Evolutionary conservation across 2,797 vertebrate species (phyloP), one percentile per base, ranked within the genome.

Genomic region (Ceryle rudis): DNA sequence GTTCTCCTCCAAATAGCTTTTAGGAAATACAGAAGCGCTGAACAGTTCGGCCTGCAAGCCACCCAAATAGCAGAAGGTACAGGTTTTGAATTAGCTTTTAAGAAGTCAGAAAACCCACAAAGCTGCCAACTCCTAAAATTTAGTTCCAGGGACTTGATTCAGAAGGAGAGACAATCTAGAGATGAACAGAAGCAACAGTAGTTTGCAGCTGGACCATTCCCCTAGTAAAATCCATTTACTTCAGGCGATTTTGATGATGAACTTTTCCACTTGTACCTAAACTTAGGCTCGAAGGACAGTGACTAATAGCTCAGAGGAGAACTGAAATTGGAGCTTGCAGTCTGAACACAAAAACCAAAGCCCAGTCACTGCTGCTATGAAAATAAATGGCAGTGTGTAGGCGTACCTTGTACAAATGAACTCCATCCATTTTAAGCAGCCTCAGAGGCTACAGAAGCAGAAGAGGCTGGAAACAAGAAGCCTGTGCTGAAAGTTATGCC

Each of bases 401-500:
- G 42, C 39, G 60, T 33, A 41, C n/a, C 82, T 75, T 51, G 51
- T 31, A 95, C 93, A 90, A 75, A 64, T 3, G 49, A 93, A 77
- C 73, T 51, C 60, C 64, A 70, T 90, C 65, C 70, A 67, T 95
- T 96, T 93, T 80, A 91, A 82, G 66, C 25, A 90, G 75, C 70
- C 80, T 75, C 64, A 19, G 28, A 74, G 82, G 33, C 87, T 47
- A 66, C 13, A 67, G 58, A 23, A 86, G 33, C 46, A 41, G 47
- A 51, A 87, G 18, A n/a, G 26, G n/a, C 31, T 77, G 72, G 41
- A 29, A 82, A 60, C 28, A 71, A 60, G 7, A 47, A 86, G 9
- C 2, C 39, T 46, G 67, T 44, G 52, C 60, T 64, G 62, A 35
- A 44, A 81, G 23, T 33, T 37, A 21, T 16, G 17, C 2, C 80